Evolutionary conservation across 2,797 vertebrate genomes (phyloP), one percentile per base, ranked within the genome.

Genomic region (Emydoidea blandingii): DNA sequence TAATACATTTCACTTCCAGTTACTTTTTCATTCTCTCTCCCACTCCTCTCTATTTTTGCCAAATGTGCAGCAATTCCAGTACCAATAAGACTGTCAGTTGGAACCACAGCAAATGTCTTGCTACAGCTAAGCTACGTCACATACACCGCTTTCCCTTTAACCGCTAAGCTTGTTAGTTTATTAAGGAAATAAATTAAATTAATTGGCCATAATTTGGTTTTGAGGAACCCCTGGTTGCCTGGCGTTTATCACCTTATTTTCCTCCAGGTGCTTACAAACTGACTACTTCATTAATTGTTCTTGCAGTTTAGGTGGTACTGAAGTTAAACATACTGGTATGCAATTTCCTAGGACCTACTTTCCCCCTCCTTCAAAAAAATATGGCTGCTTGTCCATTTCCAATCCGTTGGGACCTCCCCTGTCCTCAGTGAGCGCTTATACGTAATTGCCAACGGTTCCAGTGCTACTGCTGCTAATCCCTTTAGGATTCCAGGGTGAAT

Each of bases 151-250:
- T 59, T 65, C 59, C 90, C 89, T 92, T 96, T 88, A 95, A 16
- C 52, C 87, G 53, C 8, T 90, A 96, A 97, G 83, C 83, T 41
- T 96, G 89, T 95, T 93, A 93, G 86, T 85, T 95, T 97, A 89
- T 68, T 81, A 95, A 62, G 90, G 93, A 72, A 76, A 96, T 79
- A 97, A 95, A 95, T 91, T 93, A 94, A 92, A 95, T 94, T 89
- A 81, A 93, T 94, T 96, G 6, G 1, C 37, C 52, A 15, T 91
- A 23, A 97, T 89, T 96, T 95, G 80, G n/a, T 92, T 92, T 78
- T 84, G 87, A 94, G 76, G 76, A 90, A 96, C 87, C 83, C 50
- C 88, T 57, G 4, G 52, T 91, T 25, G 65, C 37, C 9, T 90
- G 83, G 88, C 91, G 90, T 86, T 59, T 92, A 95, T 95, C 54